Conservation (phyloP, 2,888 invertebrate genomes). For the Pyrochroa serraticornis region DNA sequence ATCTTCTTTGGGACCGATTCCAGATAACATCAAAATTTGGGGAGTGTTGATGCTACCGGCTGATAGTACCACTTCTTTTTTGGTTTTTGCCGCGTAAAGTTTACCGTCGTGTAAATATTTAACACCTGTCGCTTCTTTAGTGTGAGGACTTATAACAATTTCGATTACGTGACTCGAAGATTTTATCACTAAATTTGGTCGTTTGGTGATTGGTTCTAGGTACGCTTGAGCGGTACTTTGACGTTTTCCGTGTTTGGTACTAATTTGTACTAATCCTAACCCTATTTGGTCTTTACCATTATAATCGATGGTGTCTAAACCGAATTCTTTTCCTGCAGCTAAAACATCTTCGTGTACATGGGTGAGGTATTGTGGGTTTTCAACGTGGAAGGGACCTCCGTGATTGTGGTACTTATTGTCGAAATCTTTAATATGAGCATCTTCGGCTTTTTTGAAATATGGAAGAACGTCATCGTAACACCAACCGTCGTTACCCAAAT, state of each 20-base stretch:
- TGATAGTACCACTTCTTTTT: slow-evolving; percentile 73
- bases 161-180: slow-evolving; percentile 66
- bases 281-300: slow-evolving; percentile 67
- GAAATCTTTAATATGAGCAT: slow-evolving; percentile 64
- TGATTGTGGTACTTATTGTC: slow-evolving; percentile 60
- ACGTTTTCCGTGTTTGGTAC: slow-evolving; percentile 68
- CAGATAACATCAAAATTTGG: slow-evolving; percentile 73
- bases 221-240: slow-evolving; percentile 72
- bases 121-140: slow-evolving; percentile 66
- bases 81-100: slow-evolving; percentile 61
- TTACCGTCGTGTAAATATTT: slow-evolving; percentile 51
- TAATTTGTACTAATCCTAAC: slow-evolving; percentile 66
- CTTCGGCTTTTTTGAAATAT: slow-evolving; percentile 80
- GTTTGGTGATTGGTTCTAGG: slow-evolving; percentile 61
- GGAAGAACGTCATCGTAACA: slow-evolving; percentile 71
- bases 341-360: slow-evolving; percentile 57
- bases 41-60: slow-evolving; percentile 78
- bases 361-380: slow-evolving; percentile 44
- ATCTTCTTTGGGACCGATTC: slow-evolving; percentile 56
- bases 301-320: slow-evolving; percentile 64
- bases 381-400: slow-evolving; percentile 65
- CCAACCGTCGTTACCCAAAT: slow-evolving; percentile 75
- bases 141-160: slow-evolving; percentile 62
- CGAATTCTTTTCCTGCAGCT: slow-evolving; percentile 64
- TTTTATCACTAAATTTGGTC: slow-evolving; percentile 65